Evolutionary conservation across 2,888 invertebrate species (phyloP).

Genomic region (Melanchra persicariae): DNA sequence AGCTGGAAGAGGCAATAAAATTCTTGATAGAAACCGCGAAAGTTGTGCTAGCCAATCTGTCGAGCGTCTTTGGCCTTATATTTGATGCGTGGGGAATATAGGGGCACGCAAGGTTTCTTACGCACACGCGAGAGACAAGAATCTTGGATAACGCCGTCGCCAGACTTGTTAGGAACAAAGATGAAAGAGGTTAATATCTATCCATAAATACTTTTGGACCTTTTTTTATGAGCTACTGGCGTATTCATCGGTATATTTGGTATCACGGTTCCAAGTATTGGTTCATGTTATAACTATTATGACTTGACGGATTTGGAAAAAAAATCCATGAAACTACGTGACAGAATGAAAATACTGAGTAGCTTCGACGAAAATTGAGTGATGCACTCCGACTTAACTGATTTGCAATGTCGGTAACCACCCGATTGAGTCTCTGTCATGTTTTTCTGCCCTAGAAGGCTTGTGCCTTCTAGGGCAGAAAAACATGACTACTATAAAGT

Average conservation of each 20-base stretch:
- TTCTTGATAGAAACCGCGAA: constrained; percentile 36
- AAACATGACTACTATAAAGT: too few species aligned
- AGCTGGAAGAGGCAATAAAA: constrained; percentile 50
- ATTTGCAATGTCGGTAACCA: neutral
- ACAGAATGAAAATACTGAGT: neutral
- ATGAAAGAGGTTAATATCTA: constrained; percentile 12
- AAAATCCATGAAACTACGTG: neutral
- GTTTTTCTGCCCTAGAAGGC: neutral
- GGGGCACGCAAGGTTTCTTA: constrained; percentile 46
- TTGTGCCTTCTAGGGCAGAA: too few species aligned
- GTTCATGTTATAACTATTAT: neutral
- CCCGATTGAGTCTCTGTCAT: neutral
- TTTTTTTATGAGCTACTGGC: constrained; percentile 4
- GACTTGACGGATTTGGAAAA: neutral
- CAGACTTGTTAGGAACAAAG: constrained; percentile 26
- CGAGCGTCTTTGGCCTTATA: constrained; percentile 20
- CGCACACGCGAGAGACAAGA: constrained; percentile 25
- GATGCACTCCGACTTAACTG: neutral
- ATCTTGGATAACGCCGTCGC: constrained; percentile 43
- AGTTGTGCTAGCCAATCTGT: constrained; percentile 49
- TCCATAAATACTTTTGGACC: constrained; percentile 3
- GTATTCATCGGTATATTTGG: neutral
- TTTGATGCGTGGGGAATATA: constrained; percentile 29
- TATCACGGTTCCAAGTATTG: neutral
- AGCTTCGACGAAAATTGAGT: neutral